These are phyloP conservation scores for Nansenia antarctica DNA, from an alignment of 2,113 vertebrate species.

Conservation along the genomic window DNA sequence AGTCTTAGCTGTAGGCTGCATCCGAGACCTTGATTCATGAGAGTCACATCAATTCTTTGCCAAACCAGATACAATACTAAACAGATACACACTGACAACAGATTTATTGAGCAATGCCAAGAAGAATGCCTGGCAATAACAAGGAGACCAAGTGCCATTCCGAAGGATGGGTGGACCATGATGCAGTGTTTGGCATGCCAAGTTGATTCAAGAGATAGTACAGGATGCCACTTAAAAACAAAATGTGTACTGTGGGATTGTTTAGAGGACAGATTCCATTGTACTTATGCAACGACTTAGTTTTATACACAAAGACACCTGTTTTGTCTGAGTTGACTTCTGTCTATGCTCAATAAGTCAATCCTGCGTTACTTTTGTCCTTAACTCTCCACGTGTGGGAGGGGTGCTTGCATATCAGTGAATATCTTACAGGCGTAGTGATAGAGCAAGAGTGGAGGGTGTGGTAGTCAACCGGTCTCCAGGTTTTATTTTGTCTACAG, in stretches of 20 bases:
- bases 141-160: not conserved
- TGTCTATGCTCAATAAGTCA: not conserved
- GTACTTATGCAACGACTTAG: conserved; percentile 16
- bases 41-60: not conserved
- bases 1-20: not conserved
- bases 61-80: not conserved
- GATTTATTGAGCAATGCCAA: not conserved
- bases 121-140: conserved; percentile 29
- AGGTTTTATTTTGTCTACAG: conserved; percentile 17
- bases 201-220: no score
- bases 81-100: conserved; percentile 27
- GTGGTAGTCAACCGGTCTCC: not conserved
- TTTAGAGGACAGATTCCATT: conserved; percentile 28
- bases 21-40: not conserved
- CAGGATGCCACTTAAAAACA: no score
- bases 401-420: not conserved
- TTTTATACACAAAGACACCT: conserved; percentile 19
- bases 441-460: not conserved
- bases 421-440: not conserved
- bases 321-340: not conserved
- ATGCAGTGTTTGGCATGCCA: no score
- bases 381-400: no score
- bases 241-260: conserved; percentile 4
- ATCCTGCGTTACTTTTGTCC: no score
- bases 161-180: no score